Evolutionary conservation across 1,140 invertebrate species (phyloP).

Genomic region (Pissodes strobi): DNA sequence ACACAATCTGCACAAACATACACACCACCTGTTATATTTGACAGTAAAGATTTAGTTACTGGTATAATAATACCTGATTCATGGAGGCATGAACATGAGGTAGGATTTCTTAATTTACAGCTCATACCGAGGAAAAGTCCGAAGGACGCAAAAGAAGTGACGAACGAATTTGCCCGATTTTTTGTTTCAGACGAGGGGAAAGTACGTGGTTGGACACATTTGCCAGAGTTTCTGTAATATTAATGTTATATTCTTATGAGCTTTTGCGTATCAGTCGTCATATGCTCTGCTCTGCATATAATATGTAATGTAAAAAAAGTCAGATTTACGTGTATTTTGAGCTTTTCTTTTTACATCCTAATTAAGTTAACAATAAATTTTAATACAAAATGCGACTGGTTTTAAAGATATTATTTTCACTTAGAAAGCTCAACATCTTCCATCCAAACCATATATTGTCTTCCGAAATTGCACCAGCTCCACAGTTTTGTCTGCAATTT

Average conservation of each 20-base stretch:
- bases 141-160: neutral
- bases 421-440: neutral
- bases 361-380: too few relatives aligned
- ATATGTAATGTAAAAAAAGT: too few relatives aligned
- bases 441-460: conserved; percentile 1
- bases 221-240: too few relatives aligned
- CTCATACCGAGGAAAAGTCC: neutral
- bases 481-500: neutral
- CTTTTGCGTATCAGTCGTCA: too few relatives aligned
- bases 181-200: too few relatives aligned
- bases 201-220: too few relatives aligned
- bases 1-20: neutral
- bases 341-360: too few relatives aligned
- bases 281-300: too few relatives aligned
- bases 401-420: neutral
- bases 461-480: neutral
- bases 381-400: neutral
- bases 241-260: too few relatives aligned
- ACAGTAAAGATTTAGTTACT: neutral
- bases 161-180: neutral
- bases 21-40: too few relatives aligned
- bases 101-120: neutral
- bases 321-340: too few relatives aligned
- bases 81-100: neutral
- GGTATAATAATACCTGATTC: neutral